These are phyloP conservation scores for Meandrina meandrites DNA, from an alignment of 92 coral and sea anemone genomes.

Conservation along the genomic window DNA sequence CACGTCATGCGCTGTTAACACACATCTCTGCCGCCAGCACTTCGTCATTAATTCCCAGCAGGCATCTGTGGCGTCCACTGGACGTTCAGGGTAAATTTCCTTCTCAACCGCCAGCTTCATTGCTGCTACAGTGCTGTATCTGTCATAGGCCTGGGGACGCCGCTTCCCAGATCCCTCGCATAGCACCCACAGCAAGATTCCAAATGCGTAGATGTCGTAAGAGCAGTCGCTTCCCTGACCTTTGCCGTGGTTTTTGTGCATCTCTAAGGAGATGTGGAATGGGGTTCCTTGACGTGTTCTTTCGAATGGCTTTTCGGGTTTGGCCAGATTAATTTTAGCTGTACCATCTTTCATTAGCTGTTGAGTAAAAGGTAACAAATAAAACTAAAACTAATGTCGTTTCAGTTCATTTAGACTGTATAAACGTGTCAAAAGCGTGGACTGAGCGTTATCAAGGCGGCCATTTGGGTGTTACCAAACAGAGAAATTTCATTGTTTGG, in stretches of 20 bases:
- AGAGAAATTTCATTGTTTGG: too few relatives aligned
- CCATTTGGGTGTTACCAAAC: too few relatives aligned
- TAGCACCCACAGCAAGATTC: constrained; percentile 65
- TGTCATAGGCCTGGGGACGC: constrained; percentile 53
- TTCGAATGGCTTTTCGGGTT: constrained; percentile 72
- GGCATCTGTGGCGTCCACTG: constrained; percentile 45
- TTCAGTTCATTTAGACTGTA: not conserved
- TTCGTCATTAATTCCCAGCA: constrained; percentile 63
- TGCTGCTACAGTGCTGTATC: constrained; percentile 42
- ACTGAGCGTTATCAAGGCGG: too few relatives aligned
- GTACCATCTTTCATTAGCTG: constrained; percentile 59
- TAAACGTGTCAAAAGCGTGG: not conserved
- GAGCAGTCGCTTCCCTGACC: constrained; percentile 12
- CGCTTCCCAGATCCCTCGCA: constrained; percentile 64
- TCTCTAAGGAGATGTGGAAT: constrained; percentile 62
- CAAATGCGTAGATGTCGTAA: constrained; percentile 70
- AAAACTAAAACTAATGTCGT: not conserved
- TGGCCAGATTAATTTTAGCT: constrained; percentile 64
- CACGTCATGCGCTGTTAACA: constrained; percentile 2
- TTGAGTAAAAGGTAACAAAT: not conserved
- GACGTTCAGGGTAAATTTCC: constrained; percentile 55
- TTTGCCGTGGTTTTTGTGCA: constrained; percentile 40
- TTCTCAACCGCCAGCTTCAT: constrained; percentile 54
- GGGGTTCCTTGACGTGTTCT: constrained; percentile 58
- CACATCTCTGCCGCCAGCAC: constrained; percentile 50